Base-by-base conservation (phyloP, 2,888 invertebrate species). In the Lissocephala sabroskyi region DNA sequence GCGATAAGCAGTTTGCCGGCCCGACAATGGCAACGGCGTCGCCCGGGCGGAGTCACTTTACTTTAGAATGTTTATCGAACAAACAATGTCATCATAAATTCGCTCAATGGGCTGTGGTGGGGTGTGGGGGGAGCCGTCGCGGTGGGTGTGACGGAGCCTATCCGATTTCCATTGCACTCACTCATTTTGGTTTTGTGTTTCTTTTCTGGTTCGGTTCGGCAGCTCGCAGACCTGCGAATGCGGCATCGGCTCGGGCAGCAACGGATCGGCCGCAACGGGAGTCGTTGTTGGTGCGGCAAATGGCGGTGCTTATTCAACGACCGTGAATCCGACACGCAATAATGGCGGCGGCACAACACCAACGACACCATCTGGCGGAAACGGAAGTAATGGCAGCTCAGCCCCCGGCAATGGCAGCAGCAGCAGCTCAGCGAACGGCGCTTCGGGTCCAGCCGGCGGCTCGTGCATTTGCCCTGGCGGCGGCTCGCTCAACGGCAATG, bases 221-320 rank as follows among this genome's bases (percentile, higher is more conserved):
- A 85, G 84, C 62, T 77, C 84, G 52, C 82, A 82, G 73, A 82
- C 79, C 66, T 85, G 85, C 76, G 85, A 85, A 59, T 85, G 84
- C 68, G 66, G 70, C 41, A 66, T 65, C 55, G 74, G 71, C 48
- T 67, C 62, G 49, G 80, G 77, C 65, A 77, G 78, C 76, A 82
- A 79, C 53, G 79, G 82, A 57, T 78, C 80, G 53, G 54, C 66
- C 56, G 65, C 79, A 3, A 32, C 45, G 18, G 53, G 58, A n/a
- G 26, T 60, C n/a, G n/a, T n/a, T n/a, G n/a, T n/a, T 33, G 55
- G 56, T 32, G 53, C 44, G 37, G 62, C 55, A 43, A 59, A 43
- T 50, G 65, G 65, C 39, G 65, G 76, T 49, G 79, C 82, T 49
- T 81, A 79, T 49, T 79, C 81, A 42, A 81, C 81, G 55, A 81